Evolutionary conservation across 53 echinoderm and acorn worm species (phyloP).

Genomic region (Temnopleurus reevesii): DNA sequence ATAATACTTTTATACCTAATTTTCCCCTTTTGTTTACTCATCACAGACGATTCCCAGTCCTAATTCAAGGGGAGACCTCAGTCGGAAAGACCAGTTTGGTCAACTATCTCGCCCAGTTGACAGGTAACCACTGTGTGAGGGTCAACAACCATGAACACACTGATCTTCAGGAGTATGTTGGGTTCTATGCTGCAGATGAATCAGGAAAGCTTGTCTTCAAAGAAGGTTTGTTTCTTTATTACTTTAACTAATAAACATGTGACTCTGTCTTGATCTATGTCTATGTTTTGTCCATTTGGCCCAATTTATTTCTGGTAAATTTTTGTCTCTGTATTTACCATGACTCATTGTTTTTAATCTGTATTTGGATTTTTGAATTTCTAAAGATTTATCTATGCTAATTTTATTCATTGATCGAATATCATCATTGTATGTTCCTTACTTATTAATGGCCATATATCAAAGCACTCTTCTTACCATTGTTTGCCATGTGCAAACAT

Average conservation of each 20-base stretch:
- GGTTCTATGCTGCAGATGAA: constrained; percentile 99
- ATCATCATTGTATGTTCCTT: too few relatives aligned
- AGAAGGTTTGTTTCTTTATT: constrained; percentile 72
- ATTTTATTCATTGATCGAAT: too few relatives aligned
- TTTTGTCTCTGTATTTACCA: too few relatives aligned
- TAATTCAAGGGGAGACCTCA: constrained; percentile 95
- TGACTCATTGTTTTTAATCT: too few relatives aligned
- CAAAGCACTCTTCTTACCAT: too few relatives aligned
- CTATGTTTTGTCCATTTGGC: too few relatives aligned
- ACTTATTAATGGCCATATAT: too few relatives aligned
- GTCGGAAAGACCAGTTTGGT: constrained; percentile 98
- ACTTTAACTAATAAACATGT: background rate
- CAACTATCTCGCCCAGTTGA: constrained; percentile 88
- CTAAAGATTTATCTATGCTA: too few relatives aligned
- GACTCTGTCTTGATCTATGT: too few relatives aligned
- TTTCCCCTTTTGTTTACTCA: background rate
- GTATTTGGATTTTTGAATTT: too few relatives aligned
- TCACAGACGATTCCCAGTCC: constrained; percentile 84
- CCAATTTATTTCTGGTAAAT: too few relatives aligned
- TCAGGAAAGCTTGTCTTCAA: constrained; percentile 95
- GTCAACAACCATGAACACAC: constrained; percentile 99
- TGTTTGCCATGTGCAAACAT: too few relatives aligned
- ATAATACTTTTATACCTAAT: constrained; percentile 30
- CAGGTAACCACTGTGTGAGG: constrained; percentile 92
- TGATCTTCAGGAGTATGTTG: constrained; percentile 97